These are phyloP conservation scores for Eilema sororculum DNA, from an alignment of 2,888 invertebrate genomes.

Conservation along the genomic window DNA sequence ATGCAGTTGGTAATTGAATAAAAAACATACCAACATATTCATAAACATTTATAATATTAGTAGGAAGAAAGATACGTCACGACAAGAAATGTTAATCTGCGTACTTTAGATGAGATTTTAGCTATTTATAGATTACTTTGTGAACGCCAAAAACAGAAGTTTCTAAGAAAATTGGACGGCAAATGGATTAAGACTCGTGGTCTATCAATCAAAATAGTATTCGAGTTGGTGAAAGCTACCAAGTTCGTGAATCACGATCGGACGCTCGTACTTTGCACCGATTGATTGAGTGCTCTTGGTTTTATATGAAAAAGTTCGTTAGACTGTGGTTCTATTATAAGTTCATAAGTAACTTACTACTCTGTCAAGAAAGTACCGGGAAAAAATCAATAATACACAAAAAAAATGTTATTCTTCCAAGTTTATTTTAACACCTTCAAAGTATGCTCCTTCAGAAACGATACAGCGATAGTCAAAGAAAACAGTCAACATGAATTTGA, in stretches of 20 bases:
- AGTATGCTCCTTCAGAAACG: too few relatives aligned
- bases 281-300: conserved; percentile 14
- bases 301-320: too few relatives aligned
- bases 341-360: neutral
- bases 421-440: too few relatives aligned
- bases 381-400: too few relatives aligned
- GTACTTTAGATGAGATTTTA: neutral
- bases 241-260: conserved; percentile 8
- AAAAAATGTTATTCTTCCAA: too few relatives aligned
- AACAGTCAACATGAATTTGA: too few relatives aligned
- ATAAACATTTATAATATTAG: too few relatives aligned
- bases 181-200: conserved; percentile 30
- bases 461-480: too few relatives aligned
- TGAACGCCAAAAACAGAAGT: conserved; percentile 25
- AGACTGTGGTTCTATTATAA: too few relatives aligned
- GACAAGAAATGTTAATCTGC: neutral
- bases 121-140: conserved; percentile 5
- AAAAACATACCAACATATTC: too few relatives aligned
- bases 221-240: conserved; percentile 14
- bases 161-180: conserved; percentile 21
- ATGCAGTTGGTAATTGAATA: too few relatives aligned
- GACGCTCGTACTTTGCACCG: neutral
- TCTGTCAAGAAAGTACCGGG: too few relatives aligned
- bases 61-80: neutral
- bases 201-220: conserved; percentile 44